A percentile compares a stretch with the other conserved stretches of the same genome.
phyloP scores from a whole-genome alignment of 2,113 vertebrate genomes.

The Mus pahari region DNA sequence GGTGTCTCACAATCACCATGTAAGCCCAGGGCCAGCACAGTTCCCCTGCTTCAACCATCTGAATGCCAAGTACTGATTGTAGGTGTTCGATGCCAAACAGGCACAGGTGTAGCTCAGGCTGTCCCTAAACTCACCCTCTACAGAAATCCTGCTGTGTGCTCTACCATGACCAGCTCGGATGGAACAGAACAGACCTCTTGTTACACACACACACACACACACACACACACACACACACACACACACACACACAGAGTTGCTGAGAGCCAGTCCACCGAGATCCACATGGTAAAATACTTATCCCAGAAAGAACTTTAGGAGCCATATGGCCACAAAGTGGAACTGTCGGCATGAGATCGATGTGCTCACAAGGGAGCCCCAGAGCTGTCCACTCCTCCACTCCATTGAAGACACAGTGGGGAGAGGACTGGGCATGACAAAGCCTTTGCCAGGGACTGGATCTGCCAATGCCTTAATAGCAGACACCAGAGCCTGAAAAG shows the following conservation, averaged over 20 bases:
- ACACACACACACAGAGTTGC: not conserved
- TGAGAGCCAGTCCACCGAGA: not conserved
- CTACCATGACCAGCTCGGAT: not conserved
- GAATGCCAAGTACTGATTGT: too few species aligned
- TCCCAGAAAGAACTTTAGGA: not conserved
- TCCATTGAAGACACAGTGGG: not conserved
- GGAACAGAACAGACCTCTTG: too few species aligned
- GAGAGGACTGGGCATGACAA: not conserved
- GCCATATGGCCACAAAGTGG: too few species aligned
- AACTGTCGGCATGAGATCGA: not conserved
- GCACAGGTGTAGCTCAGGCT: not conserved
- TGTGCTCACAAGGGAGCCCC: not conserved
- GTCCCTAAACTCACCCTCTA: not conserved
- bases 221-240: not conserved
- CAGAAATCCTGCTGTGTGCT: not conserved
- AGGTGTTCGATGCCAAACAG: not conserved
- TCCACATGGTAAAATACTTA: not conserved
- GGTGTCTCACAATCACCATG: accelerated
- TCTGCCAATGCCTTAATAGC: not conserved
- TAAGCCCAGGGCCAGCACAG: too few species aligned
- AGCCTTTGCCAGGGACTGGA: not conserved
- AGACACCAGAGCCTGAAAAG: not conserved
- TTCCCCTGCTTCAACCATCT: not conserved
- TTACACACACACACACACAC: not conserved
- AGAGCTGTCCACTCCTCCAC: not conserved